Percentiles rank a stretch among this genome's conserved stretches.
Evolutionary conservation across 1,140 invertebrate genomes (phyloP).

Genomic region (Zophobas atratus): DNA sequence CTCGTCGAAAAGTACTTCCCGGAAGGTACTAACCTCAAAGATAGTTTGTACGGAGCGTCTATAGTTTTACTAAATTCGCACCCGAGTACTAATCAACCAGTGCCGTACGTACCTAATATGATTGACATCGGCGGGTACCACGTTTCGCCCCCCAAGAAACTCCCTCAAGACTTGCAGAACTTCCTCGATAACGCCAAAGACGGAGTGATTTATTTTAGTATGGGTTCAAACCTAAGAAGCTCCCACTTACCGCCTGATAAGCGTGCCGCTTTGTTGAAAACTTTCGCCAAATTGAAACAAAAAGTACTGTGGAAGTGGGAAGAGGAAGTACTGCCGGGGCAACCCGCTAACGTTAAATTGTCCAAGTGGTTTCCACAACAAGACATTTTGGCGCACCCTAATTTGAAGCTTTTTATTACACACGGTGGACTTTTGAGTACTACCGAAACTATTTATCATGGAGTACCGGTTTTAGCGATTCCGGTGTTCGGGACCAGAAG

Average conservation of each 20-base stretch:
- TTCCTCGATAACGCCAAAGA: slow-evolving; percentile 69
- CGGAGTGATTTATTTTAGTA: slow-evolving; percentile 73
- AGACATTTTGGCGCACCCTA: slow-evolving; percentile 79
- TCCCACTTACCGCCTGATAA: slow-evolving; percentile 65
- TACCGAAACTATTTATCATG: slow-evolving; percentile 80
- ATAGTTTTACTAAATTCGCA: slow-evolving; percentile 74
- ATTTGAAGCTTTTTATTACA: slow-evolving; percentile 79
- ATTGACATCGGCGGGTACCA: slow-evolving; percentile 72
- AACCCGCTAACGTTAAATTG: slow-evolving; percentile 75
- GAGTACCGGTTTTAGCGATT: slow-evolving; percentile 80
- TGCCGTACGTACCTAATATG: slow-evolving; percentile 72
- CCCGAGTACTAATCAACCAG: slow-evolving; percentile 70
- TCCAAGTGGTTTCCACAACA: slow-evolving; percentile 81
- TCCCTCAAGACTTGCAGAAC: slow-evolving; percentile 69
- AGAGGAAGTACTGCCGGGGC: slow-evolving; percentile 69
- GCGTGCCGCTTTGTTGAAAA: slow-evolving; percentile 65
- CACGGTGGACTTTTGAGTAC: slow-evolving; percentile 81
- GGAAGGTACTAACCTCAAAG: slow-evolving; percentile 68
- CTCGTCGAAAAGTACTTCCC: slow-evolving; percentile 67
- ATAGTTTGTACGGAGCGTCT: slow-evolving; percentile 70
- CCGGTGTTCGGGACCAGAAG: slow-evolving; percentile 79
- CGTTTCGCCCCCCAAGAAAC: slow-evolving; percentile 63
- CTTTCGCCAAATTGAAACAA: slow-evolving; percentile 62
- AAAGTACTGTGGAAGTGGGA: slow-evolving; percentile 80
- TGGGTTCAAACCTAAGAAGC: slow-evolving; percentile 72